phyloP scores from a whole-genome alignment of 2,888 invertebrate species.

The Metallyticus violacea region DNA sequence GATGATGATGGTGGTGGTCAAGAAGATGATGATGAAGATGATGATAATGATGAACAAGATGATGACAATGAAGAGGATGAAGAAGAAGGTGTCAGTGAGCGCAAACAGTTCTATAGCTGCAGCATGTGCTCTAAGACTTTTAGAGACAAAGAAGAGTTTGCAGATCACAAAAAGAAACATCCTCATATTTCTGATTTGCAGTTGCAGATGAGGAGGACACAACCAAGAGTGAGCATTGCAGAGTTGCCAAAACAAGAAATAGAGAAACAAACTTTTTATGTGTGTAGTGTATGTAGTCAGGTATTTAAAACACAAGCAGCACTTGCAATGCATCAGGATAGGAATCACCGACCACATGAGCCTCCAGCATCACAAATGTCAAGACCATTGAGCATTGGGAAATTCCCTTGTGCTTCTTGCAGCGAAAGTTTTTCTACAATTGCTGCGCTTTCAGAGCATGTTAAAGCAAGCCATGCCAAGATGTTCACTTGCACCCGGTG shows the following conservation, averaged over 20 bases:
- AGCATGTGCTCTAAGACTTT: neutral
- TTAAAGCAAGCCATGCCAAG: neutral
- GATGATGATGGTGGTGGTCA: neutral
- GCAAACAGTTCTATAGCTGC: neutral
- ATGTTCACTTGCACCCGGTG: neutral
- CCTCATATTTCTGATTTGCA: neutral
- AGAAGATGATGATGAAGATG: neutral
- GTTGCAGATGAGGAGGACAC: neutral
- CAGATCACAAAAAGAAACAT: neutral
- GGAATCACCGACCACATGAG: neutral
- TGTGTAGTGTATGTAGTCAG: neutral
- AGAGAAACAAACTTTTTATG: neutral
- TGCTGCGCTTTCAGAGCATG: neutral
- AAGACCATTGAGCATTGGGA: neutral
- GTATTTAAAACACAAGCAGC: neutral
- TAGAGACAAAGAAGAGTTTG: neutral
- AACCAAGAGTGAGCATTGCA: neutral
- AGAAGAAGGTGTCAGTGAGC: neutral
- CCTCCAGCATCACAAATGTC: no score
- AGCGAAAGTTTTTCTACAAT: neutral
- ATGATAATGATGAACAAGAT: neutral
- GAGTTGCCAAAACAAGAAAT: neutral
- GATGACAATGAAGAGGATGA: neutral
- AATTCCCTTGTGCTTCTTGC: neutral
- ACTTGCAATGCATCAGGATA: neutral